phyloP scores from a whole-genome alignment of 2,888 invertebrate species.

The Cinara cedri region DNA sequence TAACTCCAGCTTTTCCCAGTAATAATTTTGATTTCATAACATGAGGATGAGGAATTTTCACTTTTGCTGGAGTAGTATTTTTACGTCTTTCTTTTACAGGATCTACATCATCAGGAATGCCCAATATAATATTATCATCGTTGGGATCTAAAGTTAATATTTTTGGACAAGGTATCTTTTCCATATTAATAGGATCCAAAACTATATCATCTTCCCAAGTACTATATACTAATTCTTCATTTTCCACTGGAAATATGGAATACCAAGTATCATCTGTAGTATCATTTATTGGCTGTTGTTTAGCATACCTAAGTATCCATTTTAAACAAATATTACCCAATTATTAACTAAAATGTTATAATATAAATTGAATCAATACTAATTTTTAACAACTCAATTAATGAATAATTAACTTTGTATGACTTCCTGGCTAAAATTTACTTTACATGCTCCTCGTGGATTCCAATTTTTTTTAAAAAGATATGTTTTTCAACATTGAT shows the following conservation, averaged over 20 bases:
- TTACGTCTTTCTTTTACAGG: slow-evolving; percentile 71
- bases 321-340: neutral
- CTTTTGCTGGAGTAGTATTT: slow-evolving; percentile 63
- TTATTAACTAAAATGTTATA: too few relatives aligned
- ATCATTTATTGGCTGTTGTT: slow-evolving; percentile 65
- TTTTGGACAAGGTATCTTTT: slow-evolving; percentile 86
- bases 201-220: slow-evolving; percentile 98
- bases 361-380: too few relatives aligned
- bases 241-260: slow-evolving; percentile 98
- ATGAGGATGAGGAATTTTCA: slow-evolving; percentile 91
- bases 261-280: slow-evolving; percentile 88
- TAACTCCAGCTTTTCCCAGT: slow-evolving; percentile 93
- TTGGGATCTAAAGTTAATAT: slow-evolving; percentile 95
- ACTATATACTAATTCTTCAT: slow-evolving; percentile 92
- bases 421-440: too few relatives aligned
- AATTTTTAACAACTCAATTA: too few relatives aligned
- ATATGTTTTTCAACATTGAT: too few relatives aligned
- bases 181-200: slow-evolving; percentile 94
- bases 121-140: slow-evolving; percentile 94
- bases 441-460: too few relatives aligned
- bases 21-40: slow-evolving; percentile 92
- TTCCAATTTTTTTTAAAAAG: too few relatives aligned
- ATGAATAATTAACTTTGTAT: too few relatives aligned
- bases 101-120: slow-evolving; percentile 93
- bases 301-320: slow-evolving; percentile 61